A percentile compares a stretch with the other conserved stretches of the same genome.
phyloP scores from a whole-genome alignment of 2,888 invertebrate species.

The Smittia sp. region DNA sequence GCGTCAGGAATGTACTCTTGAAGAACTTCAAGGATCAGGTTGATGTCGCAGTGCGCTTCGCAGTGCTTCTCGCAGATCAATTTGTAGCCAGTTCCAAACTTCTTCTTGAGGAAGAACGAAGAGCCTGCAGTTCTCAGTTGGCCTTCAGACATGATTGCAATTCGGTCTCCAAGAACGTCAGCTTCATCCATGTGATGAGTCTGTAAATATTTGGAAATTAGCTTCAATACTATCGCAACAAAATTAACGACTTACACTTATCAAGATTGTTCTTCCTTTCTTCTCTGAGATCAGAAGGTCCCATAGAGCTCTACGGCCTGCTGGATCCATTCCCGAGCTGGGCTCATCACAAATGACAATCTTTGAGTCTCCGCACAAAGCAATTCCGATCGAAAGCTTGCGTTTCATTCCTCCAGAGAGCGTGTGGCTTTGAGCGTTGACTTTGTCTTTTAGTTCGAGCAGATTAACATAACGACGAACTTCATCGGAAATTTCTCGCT shows the following conservation, averaged over 20 bases:
- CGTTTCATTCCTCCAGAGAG: conserved; percentile 71
- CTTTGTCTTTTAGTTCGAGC: conserved; percentile 62
- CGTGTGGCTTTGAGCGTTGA: conserved; percentile 55
- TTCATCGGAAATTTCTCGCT: conserved; percentile 59
- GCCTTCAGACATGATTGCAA: conserved; percentile 83
- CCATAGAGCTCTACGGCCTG: conserved; percentile 73
- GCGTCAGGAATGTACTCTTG: conserved; percentile 64
- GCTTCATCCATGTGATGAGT: conserved; percentile 93
- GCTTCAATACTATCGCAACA: too few species aligned
- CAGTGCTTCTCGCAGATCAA: conserved; percentile 61
- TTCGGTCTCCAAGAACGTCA: conserved; percentile 79
- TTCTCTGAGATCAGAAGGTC: conserved; percentile 67
- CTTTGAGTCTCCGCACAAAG: conserved; percentile 65
- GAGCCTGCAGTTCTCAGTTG: conserved; percentile 76
- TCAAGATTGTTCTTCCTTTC: conserved; percentile 65
- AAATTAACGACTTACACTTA: conserved; percentile 56
- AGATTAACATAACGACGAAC: conserved; percentile 60
- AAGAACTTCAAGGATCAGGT: conserved; percentile 60
- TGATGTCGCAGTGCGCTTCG: conserved; percentile 55
- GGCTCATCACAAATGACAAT: conserved; percentile 67
- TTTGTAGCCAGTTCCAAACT: conserved; percentile 82
- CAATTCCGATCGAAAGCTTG: conserved; percentile 66
- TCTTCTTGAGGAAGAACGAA: conserved; percentile 76
- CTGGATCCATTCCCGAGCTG: conserved; percentile 76
- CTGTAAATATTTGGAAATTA: too few species aligned